A percentile compares a stretch with the other conserved stretches of the same genome.
Conservation (phyloP, 2,113 vertebrate genomes). For the Heterochromis multidens region DNA sequence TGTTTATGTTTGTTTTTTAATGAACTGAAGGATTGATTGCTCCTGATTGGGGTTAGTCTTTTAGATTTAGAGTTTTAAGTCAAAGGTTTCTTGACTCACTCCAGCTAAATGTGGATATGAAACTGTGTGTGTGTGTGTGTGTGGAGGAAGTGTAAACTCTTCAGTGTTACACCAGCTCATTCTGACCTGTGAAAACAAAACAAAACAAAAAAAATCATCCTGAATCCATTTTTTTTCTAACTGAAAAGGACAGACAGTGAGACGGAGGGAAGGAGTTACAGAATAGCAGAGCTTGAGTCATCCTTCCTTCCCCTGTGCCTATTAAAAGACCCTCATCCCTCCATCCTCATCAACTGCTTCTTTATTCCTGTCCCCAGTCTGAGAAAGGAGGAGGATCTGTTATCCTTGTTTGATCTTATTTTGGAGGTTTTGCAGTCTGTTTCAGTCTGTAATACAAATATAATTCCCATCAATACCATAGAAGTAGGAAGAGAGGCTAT, state of each 20-base stretch:
- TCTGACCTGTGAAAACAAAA: background rate
- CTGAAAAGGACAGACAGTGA: background rate
- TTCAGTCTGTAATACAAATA: background rate
- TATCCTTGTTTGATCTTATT: background rate
- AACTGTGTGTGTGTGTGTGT: background rate
- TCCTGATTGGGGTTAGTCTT: background rate
- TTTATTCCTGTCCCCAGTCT: background rate
- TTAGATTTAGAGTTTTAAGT: background rate
- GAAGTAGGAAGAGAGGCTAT: too few relatives aligned
- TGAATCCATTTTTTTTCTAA: background rate
- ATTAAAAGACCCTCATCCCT: background rate
- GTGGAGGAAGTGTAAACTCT: background rate
- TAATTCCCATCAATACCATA: rapidly evolving
- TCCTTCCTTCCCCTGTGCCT: background rate
- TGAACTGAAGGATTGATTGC: background rate
- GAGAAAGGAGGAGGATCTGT: background rate
- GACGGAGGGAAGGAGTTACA: background rate
- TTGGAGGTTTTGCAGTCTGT: background rate
- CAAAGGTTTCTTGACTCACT: background rate
- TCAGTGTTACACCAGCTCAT: background rate
- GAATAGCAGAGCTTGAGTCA: background rate
- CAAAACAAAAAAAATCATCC: too few relatives aligned
- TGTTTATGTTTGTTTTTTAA: background rate
- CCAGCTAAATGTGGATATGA: background rate
- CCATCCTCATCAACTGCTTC: background rate